Percentiles rank a stretch among this genome's conserved stretches.
Conservation (phyloP, 2,113 vertebrate species). For the Indri indri region DNA sequence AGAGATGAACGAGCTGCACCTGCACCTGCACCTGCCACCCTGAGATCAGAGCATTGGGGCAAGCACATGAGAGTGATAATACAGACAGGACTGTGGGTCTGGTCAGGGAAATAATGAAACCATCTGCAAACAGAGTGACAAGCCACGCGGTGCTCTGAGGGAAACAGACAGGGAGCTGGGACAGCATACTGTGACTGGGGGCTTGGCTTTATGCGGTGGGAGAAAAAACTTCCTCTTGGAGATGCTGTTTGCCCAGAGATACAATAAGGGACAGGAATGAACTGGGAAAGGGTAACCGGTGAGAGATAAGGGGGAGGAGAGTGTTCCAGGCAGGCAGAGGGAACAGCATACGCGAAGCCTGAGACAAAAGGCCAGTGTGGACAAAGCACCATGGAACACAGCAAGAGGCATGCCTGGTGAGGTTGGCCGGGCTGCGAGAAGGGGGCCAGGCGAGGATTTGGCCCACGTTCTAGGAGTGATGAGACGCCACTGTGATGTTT, state of each 20-base stretch:
- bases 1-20: neutral
- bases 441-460: neutral
- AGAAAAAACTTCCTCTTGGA: neutral
- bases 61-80: neutral
- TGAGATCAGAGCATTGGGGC: neutral
- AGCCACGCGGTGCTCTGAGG: neutral
- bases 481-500: neutral
- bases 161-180: neutral
- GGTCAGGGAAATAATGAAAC: neutral
- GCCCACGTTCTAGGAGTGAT: neutral
- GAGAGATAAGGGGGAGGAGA: neutral
- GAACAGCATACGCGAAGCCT: neutral
- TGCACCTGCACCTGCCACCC: rapidly evolving
- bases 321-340: neutral
- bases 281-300: neutral
- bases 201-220: neutral
- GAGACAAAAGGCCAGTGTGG: neutral
- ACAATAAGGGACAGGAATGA: neutral
- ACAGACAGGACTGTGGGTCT: neutral
- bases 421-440: neutral
- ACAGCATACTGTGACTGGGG: neutral
- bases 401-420: neutral
- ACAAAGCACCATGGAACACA: neutral
- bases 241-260: neutral
- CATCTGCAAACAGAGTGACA: neutral